These are phyloP conservation scores for Anomalospiza imberbis DNA, from an alignment of 2,797 vertebrate species.

Conservation along the genomic window DNA sequence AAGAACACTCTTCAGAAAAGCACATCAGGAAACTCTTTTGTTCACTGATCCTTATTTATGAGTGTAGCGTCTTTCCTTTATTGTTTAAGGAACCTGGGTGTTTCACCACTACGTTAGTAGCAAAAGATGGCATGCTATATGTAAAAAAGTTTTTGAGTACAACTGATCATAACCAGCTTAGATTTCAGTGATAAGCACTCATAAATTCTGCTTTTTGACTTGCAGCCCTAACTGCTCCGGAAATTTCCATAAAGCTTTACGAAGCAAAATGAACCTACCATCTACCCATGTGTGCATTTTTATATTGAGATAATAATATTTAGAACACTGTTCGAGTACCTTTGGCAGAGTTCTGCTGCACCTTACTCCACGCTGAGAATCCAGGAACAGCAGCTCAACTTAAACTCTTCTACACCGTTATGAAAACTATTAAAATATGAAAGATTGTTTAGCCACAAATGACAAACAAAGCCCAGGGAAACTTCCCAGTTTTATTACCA, in stretches of 20 bases:
- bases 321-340: fast-evolving
- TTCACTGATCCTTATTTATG: background rate
- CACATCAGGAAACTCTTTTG: background rate
- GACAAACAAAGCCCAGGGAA: background rate
- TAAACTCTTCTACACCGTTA: background rate
- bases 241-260: background rate
- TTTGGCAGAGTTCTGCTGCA: background rate
- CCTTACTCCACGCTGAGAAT: background rate
- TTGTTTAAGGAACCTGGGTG: background rate
- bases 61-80: background rate
- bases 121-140: background rate
- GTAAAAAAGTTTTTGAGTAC: background rate
- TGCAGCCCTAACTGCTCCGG: background rate
- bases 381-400: background rate
- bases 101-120: background rate
- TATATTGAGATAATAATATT: background rate
- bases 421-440: background rate
- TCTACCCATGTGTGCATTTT: background rate
- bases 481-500: background rate
- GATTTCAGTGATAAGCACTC: background rate
- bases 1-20: background rate
- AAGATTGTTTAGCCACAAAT: background rate
- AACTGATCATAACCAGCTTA: background rate
- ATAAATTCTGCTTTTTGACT: background rate
- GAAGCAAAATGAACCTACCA: background rate